Percentiles rank a stretch among this genome's conserved stretches.
phyloP scores from a whole-genome alignment of 2,113 vertebrate genomes.

The Ia io region DNA sequence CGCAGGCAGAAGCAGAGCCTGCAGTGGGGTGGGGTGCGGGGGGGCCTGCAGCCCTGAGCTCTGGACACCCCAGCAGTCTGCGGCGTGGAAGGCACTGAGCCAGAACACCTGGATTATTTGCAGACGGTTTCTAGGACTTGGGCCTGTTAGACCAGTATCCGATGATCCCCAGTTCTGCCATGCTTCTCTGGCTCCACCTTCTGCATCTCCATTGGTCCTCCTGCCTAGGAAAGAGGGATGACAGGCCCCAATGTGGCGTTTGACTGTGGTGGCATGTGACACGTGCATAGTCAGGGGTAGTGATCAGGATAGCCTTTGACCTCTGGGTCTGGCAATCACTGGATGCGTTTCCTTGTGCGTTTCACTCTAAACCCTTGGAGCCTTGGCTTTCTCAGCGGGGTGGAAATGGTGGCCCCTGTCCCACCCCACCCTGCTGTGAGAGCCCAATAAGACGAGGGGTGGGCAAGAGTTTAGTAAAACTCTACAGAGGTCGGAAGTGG shows the following conservation, averaged over 20 bases:
- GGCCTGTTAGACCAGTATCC: neutral
- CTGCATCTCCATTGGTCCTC: neutral
- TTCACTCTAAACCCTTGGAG: neutral
- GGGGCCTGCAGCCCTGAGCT: neutral
- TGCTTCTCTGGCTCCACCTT: neutral
- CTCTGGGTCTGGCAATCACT: neutral
- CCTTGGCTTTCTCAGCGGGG: neutral
- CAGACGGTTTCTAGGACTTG: no score
- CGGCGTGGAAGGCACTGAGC: fast-evolving
- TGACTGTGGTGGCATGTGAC: neutral
- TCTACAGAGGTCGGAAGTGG: neutral
- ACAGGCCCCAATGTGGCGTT: neutral
- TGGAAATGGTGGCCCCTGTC: neutral
- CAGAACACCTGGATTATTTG: neutral
- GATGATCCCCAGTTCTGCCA: fast-evolving
- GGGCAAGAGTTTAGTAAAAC: neutral
- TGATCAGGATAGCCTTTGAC: fast-evolving
- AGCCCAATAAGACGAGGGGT: neutral
- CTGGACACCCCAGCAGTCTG: fast-evolving
- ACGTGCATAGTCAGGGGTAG: fast-evolving
- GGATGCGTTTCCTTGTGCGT: neutral
- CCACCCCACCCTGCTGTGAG: neutral
- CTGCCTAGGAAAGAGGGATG: neutral
- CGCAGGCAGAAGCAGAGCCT: neutral
- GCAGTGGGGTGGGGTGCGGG: fast-evolving